phyloP scores from a whole-genome alignment of 2,797 vertebrate species.

The Mionectes olivaceus region DNA sequence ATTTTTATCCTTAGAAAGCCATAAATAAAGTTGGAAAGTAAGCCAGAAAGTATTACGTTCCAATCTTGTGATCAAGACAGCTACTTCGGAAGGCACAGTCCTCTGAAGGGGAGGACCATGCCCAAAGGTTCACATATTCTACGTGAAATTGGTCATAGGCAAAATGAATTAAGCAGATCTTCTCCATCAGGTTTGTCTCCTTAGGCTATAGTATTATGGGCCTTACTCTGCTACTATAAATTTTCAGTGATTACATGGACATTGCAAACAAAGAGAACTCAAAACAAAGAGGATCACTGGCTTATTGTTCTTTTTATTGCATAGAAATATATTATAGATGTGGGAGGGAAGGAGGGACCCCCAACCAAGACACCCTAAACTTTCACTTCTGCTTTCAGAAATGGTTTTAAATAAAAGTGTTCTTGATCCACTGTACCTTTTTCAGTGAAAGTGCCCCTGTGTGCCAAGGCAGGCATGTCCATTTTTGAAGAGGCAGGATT shows the following conservation, averaged over 20 bases:
- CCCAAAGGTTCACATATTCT: not conserved
- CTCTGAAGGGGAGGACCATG: not conserved
- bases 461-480: not conserved
- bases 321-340: not conserved
- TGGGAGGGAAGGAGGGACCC: not conserved
- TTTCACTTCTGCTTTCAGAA: not conserved
- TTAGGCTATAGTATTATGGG: not conserved
- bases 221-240: not conserved
- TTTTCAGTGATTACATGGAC: not conserved
- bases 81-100: not conserved
- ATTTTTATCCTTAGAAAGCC: constrained; percentile 47
- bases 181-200: not conserved
- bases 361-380: not conserved
- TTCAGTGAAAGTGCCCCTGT: not conserved
- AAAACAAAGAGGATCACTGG: not conserved
- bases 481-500: not conserved
- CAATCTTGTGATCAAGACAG: not conserved
- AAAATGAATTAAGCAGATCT: not conserved
- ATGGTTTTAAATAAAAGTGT: not conserved
- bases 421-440: not conserved
- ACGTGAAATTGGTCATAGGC: not conserved
- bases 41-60: constrained; percentile 38
- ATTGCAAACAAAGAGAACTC: not conserved
- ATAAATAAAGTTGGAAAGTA: constrained; percentile 50
- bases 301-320: not conserved